Conservation (phyloP, 2,113 vertebrate species). For the Galbula dea region DNA sequence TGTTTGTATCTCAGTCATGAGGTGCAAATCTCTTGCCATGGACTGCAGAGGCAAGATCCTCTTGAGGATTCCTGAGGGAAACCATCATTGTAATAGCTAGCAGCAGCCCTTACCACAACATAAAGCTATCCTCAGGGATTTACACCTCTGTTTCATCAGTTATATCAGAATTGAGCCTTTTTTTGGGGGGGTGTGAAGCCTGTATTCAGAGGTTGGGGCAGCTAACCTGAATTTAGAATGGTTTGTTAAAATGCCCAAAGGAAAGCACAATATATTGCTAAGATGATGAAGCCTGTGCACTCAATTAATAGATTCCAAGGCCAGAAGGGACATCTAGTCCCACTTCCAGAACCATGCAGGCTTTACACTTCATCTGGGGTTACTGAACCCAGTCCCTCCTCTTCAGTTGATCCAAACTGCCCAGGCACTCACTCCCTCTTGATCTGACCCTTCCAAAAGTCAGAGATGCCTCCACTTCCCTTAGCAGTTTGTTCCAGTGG, state of each 20-base stretch:
- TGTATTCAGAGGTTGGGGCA: background rate
- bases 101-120: background rate
- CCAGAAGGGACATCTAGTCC: background rate
- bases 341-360: background rate
- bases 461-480: background rate
- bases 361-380: background rate
- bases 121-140: background rate
- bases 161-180: background rate
- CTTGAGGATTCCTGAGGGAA: background rate
- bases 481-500: background rate
- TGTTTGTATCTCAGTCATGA: too few relatives aligned
- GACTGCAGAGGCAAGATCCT: background rate
- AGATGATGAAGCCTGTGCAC: background rate
- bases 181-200: background rate
- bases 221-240: background rate
- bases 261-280: background rate
- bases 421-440: background rate
- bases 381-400: background rate
- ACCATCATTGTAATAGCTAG: background rate
- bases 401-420: background rate
- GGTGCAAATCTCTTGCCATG: too few relatives aligned
- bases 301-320: background rate
- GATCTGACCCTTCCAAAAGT: background rate
- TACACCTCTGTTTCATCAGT: background rate
- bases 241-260: background rate